phyloP scores from a whole-genome alignment of 2,113 vertebrate species.

The Zapus hudsonius region DNA sequence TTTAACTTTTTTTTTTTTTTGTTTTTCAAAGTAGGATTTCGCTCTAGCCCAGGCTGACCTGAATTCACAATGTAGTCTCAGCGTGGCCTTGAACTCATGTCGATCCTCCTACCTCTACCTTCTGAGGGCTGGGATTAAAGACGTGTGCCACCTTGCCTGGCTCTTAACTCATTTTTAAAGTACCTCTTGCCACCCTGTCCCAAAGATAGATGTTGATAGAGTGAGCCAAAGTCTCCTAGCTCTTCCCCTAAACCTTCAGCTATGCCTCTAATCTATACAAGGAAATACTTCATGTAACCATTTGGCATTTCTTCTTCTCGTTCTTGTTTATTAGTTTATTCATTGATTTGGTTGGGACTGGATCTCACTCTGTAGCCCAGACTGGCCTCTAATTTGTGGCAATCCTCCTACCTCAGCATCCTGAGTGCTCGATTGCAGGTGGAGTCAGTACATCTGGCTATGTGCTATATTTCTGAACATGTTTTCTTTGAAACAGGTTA shows the following conservation, averaged over 20 bases:
- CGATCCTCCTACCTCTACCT: too few species aligned
- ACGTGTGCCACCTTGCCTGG: too few species aligned
- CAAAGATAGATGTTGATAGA: background rate
- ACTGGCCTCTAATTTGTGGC: background rate
- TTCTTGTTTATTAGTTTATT: background rate
- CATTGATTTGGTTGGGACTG: background rate
- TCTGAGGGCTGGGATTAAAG: too few species aligned
- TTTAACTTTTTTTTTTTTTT: too few species aligned
- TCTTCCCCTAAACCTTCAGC: background rate
- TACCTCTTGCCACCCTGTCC: background rate
- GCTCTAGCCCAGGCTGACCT: too few species aligned
- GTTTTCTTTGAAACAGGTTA: background rate
- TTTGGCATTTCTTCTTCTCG: too few species aligned
- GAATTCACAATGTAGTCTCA: too few species aligned
- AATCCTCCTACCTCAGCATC: background rate
- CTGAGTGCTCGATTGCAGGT: background rate
- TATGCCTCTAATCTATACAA: background rate
- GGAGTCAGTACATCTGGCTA: background rate
- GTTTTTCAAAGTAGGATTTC: too few species aligned
- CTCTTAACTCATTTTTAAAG: background rate
- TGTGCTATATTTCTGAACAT: background rate
- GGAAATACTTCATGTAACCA: background rate
- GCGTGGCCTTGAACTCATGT: too few species aligned
- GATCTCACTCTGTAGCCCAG: background rate
- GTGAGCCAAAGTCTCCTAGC: background rate